phyloP scores from a whole-genome alignment of 2,888 invertebrate genomes.

The Dromius quadrimaculatus region DNA sequence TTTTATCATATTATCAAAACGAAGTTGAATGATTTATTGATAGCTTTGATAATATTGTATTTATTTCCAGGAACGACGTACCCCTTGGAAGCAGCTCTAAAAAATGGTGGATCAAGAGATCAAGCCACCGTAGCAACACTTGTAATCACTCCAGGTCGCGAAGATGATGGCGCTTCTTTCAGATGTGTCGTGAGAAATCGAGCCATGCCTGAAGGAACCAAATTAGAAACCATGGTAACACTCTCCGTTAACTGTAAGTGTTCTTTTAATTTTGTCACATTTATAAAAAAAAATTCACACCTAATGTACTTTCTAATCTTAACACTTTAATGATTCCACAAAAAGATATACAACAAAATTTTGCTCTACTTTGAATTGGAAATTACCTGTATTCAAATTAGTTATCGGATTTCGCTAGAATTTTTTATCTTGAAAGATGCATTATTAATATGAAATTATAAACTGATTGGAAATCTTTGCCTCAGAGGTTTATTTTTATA shows the following conservation, averaged over 20 bases:
- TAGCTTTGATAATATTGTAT: background rate
- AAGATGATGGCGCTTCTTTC: constrained; percentile 87
- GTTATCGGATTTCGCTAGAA: no score
- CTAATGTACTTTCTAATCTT: background rate
- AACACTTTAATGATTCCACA: background rate
- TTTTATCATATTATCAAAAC: no score
- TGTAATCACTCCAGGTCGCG: constrained; percentile 80
- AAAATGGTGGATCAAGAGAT: constrained; percentile 79
- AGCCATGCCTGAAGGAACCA: constrained; percentile 85
- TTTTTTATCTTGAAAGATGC: no score
- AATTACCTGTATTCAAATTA: no score
- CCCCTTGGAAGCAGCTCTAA: constrained; percentile 78
- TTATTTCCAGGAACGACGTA: constrained; percentile 72
- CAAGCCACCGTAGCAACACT: constrained; percentile 83
- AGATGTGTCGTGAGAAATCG: constrained; percentile 91
- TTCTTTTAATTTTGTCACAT: no score
- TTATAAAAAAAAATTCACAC: background rate
- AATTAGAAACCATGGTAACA: constrained; percentile 82
- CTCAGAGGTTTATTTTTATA: no score
- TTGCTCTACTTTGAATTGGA: constrained; percentile 34
- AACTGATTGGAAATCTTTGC: no score
- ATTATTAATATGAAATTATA: no score
- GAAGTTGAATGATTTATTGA: no score
- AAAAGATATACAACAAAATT: background rate
- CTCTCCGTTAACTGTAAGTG: constrained; percentile 92